Evolutionary conservation across 2,888 invertebrate species (phyloP), one percentile per base, ranked within the genome.

Genomic region (Netelia inedita): DNA sequence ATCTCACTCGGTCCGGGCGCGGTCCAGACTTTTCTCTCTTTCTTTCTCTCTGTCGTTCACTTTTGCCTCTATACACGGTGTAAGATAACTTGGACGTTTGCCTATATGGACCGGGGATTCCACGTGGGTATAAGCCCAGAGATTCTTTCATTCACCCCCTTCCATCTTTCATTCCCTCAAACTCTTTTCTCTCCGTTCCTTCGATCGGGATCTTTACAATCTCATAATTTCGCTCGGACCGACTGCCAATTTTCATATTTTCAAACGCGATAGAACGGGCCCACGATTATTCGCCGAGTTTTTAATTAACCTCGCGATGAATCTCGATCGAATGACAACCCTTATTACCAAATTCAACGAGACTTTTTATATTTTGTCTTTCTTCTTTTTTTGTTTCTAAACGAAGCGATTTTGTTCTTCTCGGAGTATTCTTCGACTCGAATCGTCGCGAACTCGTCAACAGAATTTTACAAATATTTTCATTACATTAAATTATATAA

Each of bases 1-100:
- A 85, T 86, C 85, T 86, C 85, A 86, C 85, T 86, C 85, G 73
- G 74, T 63, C 75, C 74, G 79, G 75, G 82, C 82, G 85, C 85
- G 85, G 85, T 74, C 71, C 66, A 74, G 50, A 63, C 71, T 74
- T 76, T 66, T 73, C 43, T 63, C 59, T 59, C 9, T 57, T 55
- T 63, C 55, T 43, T 63, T 79, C 55, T 46, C 28, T 41, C 55
- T 71, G 43, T 63, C 41, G 28, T 61, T 50, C 46, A 14, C 57
- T 50, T 41, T 21, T 6, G n/a, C 68, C 21, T 14, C 21, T 63
- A 65, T 59, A 69, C 35, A 68, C 55, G 61, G 74, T 73, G 35
- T 46, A 53, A 43, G 66, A 46, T 46, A 46, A 46, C 14, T 46
- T 46, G 1, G 57, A 57, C 57, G n/a, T 3, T 19, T 6, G 57